Evolutionary conservation across 2,797 vertebrate genomes (phyloP).

Genomic region (Australoheros facetus): DNA sequence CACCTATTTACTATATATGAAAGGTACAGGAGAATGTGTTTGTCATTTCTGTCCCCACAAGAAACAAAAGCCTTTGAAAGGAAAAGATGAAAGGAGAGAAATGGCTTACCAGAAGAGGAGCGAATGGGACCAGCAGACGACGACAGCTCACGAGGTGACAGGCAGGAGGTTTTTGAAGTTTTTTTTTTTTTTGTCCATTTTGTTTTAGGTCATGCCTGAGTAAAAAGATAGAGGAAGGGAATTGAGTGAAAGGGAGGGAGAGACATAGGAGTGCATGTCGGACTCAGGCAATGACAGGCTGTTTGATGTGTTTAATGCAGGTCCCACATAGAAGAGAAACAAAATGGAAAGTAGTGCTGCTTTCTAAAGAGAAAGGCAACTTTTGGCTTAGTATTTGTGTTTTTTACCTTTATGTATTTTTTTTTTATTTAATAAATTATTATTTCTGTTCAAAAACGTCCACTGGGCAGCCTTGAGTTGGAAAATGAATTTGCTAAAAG

Average conservation of each 20-base stretch:
- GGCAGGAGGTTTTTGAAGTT: constrained; percentile 43
- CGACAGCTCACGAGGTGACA: constrained; percentile 48
- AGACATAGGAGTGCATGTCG: constrained; percentile 13
- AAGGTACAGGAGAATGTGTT: constrained; percentile 58
- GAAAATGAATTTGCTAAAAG: constrained; percentile 63
- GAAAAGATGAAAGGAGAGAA: constrained; percentile 72
- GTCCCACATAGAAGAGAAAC: not conserved
- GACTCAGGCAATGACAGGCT: constrained; percentile 10
- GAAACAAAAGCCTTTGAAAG: constrained; percentile 67
- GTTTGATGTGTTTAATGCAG: constrained; percentile 44
- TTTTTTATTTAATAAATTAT: not conserved
- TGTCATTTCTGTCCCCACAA: constrained; percentile 64
- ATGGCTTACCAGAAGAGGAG: constrained; percentile 40
- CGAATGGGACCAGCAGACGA: constrained; percentile 28
- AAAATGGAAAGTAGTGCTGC: not conserved
- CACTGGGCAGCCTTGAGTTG: constrained; percentile 41
- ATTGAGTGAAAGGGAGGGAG: not conserved
- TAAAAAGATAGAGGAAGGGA: constrained; percentile 35
- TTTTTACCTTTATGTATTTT: not conserved
- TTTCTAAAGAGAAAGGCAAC: not conserved
- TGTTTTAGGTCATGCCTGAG: constrained; percentile 51
- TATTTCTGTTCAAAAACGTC: constrained; percentile 34
- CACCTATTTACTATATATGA: constrained; percentile 54
- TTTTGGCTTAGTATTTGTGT: constrained; percentile 1
- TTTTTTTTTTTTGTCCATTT: constrained; percentile 31